Conservation (phyloP, 2,113 vertebrate genomes). For the Dolichallabes microphthalmus region DNA sequence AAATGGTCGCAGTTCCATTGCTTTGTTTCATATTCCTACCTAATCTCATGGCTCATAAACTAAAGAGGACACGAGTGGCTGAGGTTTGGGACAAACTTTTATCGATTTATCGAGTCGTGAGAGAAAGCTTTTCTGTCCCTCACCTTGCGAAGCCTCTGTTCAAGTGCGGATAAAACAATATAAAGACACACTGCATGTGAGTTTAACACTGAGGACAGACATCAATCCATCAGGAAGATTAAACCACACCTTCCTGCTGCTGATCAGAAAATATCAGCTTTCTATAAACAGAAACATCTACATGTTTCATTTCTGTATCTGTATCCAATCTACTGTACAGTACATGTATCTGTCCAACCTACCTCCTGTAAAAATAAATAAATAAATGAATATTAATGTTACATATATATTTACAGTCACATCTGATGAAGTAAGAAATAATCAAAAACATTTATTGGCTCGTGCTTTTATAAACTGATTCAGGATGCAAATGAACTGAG, state of each 20-base stretch:
- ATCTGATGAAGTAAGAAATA: background rate
- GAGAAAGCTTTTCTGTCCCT: background rate
- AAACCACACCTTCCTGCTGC: background rate
- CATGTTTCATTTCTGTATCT: background rate
- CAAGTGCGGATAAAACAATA: background rate
- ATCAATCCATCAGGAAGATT: too few relatives aligned
- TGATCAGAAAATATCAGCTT: background rate
- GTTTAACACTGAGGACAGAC: background rate
- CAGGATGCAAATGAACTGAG: background rate
- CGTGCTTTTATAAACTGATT: background rate
- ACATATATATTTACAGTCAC: background rate
- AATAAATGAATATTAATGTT: background rate
- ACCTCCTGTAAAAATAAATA: background rate
- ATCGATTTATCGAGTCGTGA: constrained; percentile 57
- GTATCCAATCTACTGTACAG: too few relatives aligned
- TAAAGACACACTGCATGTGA: background rate
- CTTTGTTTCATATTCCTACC: constrained; percentile 84
- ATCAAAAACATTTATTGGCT: too few relatives aligned
- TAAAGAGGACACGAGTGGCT: constrained; percentile 82
- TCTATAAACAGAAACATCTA: background rate
- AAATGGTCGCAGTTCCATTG: constrained; percentile 61
- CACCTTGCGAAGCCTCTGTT: background rate
- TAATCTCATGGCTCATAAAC: constrained; percentile 99
- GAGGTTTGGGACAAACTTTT: constrained; percentile 55
- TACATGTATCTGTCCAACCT: background rate